Evolutionary conservation across 1,140 invertebrate species (phyloP), one percentile per base, ranked within the genome.

Genomic region (Drosophila arizonae): DNA sequence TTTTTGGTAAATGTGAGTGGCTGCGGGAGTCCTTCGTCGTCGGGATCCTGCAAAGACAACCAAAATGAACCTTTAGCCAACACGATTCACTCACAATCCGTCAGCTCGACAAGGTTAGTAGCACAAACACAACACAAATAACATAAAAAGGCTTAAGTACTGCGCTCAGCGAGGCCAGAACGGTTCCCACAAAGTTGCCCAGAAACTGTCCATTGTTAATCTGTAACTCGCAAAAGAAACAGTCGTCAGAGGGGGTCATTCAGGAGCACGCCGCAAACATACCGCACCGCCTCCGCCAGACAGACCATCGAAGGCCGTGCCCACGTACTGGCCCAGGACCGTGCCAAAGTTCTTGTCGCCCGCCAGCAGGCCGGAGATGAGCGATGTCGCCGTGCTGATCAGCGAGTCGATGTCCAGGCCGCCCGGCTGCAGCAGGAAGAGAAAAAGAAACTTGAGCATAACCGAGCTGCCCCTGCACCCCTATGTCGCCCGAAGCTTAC

Each of bases 221-320:
- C 82, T 86, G 60, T 10, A 81, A 62, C 11, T 3, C 13, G 64
- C 48, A 30, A 61, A 56, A 54, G 11, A 41, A 28, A 21, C 3
- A 1, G 45, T 21, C 10, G 9, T 46, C 15, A 46, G 1, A 8
- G 4, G 17, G 3, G n/a, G 10, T 36, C 3, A 13, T 24, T 6
- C n/a, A 13, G 8, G 8, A 26, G 30, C 8, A 17, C 0, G n/a
- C 13, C 4, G 10, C 10, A 11, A 4, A 62, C 78, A n/a, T 91
- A 94, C 93, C 67, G 93, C 92, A 73, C 93, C 93, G 43, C 93
- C 93, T 6, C 93, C 93, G 21, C 92, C 93, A 0, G 93, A 93
- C 3, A 93, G 73, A 6, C 93, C 93, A 74, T 93, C 92, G 33
- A 93, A 82, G 4, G 92, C 79, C 2, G 93, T 93, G 33, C 92